Conservation (phyloP, 2,888 invertebrate genomes). For the Aphidoletes aphidimyza region DNA sequence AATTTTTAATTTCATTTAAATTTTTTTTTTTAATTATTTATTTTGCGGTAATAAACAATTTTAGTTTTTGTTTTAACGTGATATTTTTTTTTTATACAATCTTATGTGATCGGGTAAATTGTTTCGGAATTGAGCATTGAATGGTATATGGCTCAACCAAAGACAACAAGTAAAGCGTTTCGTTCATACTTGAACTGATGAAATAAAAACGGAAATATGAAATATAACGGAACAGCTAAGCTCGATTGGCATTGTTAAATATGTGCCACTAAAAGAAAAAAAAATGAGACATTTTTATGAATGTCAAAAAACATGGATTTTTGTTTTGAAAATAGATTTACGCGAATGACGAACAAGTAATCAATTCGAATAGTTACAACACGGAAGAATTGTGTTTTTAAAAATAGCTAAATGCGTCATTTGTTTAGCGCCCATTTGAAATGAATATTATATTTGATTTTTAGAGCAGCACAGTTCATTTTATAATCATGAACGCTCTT, state of each 20-base stretch:
- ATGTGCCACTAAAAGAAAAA: constrained; percentile 34
- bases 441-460: too few relatives aligned
- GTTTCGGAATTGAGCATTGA: background rate
- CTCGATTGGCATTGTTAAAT: constrained; percentile 3
- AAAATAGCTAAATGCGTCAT: too few relatives aligned
- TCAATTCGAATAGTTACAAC: too few relatives aligned
- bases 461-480: too few relatives aligned
- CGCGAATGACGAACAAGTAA: too few relatives aligned
- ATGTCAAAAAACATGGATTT: background rate
- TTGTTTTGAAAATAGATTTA: too few relatives aligned
- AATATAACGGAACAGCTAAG: background rate
- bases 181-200: background rate
- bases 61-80: too few relatives aligned
- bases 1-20: constrained; percentile 9
- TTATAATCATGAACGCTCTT: too few relatives aligned
- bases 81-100: constrained; percentile 17
- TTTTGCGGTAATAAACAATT: background rate
- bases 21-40: background rate
- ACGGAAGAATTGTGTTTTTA: too few relatives aligned
- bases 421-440: too few relatives aligned
- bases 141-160: background rate
- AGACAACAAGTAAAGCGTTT: constrained; percentile 15
- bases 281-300: background rate
- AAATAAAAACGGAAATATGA: background rate
- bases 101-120: too few relatives aligned